Conservation (phyloP, 1,140 invertebrate species). For the Phocides pigmalion region DNA sequence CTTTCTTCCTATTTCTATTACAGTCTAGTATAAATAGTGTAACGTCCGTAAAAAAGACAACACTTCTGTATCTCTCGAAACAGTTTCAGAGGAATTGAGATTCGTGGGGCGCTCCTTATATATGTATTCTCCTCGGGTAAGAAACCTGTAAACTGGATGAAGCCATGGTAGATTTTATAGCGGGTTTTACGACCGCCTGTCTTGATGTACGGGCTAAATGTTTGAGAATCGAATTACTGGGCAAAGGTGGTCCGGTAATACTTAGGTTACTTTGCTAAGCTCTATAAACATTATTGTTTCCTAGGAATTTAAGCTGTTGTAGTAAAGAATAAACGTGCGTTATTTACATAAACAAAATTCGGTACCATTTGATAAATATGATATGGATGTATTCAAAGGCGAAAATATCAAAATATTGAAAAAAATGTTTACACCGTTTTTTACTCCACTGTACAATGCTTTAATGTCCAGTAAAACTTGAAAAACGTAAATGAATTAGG, state of each 20-base stretch:
- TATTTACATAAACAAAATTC: background rate
- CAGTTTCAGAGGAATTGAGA: constrained; percentile 20
- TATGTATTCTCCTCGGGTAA: constrained; percentile 25
- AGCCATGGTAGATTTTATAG: constrained; percentile 33
- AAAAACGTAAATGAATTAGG: too few species aligned
- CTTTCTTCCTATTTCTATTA: background rate
- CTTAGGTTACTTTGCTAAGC: constrained; percentile 40
- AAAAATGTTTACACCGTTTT: too few species aligned
- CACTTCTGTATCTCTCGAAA: constrained; percentile 18
- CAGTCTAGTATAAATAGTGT: background rate
- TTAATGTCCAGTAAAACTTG: too few species aligned
- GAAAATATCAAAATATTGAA: too few species aligned
- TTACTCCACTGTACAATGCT: too few species aligned
- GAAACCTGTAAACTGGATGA: constrained; percentile 33
- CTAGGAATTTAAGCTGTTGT: background rate
- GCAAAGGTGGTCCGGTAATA: constrained; percentile 50
- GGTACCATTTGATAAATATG: too few species aligned
- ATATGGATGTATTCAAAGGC: too few species aligned
- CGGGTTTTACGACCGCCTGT: constrained; percentile 30
- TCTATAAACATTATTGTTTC: background rate
- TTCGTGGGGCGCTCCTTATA: constrained; percentile 20
- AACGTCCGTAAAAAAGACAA: constrained; percentile 15
- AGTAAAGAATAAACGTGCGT: background rate
- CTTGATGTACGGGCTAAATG: constrained; percentile 31
- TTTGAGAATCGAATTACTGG: constrained; percentile 38